These are phyloP conservation scores for Temnopleurus reevesii DNA, from an alignment of 53 echinoderm and acorn worm genomes.

Conservation along the genomic window DNA sequence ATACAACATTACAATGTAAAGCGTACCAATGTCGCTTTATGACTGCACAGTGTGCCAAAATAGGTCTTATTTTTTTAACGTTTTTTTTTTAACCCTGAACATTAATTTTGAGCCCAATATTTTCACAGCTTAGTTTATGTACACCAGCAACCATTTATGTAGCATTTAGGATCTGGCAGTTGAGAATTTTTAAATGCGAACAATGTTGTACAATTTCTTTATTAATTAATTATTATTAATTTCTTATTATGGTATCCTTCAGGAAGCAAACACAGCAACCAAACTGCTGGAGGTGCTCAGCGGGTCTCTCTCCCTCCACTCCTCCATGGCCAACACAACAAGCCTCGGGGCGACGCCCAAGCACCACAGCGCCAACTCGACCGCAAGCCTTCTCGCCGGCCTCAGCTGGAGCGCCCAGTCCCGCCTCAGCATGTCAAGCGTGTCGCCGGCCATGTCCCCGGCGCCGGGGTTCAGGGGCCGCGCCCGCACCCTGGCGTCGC, in stretches of 20 bases:
- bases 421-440: constrained; percentile 77
- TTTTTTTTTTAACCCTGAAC: background rate
- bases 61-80: too few species aligned
- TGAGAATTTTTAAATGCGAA: too few species aligned
- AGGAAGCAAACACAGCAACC: constrained; percentile 67
- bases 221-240: background rate
- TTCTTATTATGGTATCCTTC: background rate
- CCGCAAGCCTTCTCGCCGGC: constrained; percentile 75
- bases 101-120: too few species aligned
- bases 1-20: too few species aligned
- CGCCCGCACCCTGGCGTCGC: constrained; percentile 72
- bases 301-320: constrained; percentile 58
- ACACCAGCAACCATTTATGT: too few species aligned
- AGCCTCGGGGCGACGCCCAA: constrained; percentile 71
- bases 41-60: too few species aligned
- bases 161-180: too few species aligned
- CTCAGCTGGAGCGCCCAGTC: constrained; percentile 92
- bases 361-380: constrained; percentile 69
- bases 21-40: too few species aligned
- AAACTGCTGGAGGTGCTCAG: constrained; percentile 70
- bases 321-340: constrained; percentile 37
- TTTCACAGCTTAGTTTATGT: too few species aligned
- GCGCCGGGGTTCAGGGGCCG: constrained; percentile 64
- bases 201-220: too few species aligned
- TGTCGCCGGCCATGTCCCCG: constrained; percentile 66